phyloP scores from a whole-genome alignment of 2,113 vertebrate genomes.

The Rhabdomys dilectus region DNA sequence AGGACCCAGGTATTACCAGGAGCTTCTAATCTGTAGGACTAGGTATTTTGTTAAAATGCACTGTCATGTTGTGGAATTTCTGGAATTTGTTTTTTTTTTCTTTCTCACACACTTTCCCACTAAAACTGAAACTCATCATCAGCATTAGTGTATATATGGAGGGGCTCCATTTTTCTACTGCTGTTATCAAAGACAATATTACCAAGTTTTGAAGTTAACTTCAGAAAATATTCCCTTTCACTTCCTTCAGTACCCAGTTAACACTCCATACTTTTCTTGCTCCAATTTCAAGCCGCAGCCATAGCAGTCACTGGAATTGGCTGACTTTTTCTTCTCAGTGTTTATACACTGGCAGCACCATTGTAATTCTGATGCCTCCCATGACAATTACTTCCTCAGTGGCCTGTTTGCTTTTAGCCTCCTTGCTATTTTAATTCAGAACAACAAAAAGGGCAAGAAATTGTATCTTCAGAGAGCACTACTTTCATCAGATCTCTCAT shows the following conservation, averaged over 20 bases:
- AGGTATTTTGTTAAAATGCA: background rate
- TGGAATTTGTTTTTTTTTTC: background rate
- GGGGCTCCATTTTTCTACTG: background rate
- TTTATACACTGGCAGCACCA: constrained; percentile 23
- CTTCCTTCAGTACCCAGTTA: background rate
- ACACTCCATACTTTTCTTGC: background rate
- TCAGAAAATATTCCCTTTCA: constrained; percentile 27
- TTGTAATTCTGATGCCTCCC: constrained; percentile 47
- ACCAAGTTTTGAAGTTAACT: constrained; percentile 35
- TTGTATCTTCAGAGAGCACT: background rate
- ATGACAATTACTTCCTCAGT: background rate
- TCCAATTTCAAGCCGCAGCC: background rate
- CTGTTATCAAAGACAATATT: constrained; percentile 34
- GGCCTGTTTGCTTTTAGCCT: background rate
- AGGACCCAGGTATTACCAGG: background rate
- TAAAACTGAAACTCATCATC: constrained; percentile 41
- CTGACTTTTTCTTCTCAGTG: constrained; percentile 34
- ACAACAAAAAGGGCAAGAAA: background rate
- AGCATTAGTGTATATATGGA: background rate
- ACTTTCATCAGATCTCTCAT: background rate
- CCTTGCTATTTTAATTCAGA: background rate
- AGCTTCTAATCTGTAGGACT: constrained; percentile 15
- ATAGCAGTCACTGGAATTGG: background rate
- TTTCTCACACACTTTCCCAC: constrained; percentile 16
- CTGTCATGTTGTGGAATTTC: constrained; percentile 2